Conservation (phyloP, 2,113 vertebrate genomes). For the Galeopterus variegatus region DNA sequence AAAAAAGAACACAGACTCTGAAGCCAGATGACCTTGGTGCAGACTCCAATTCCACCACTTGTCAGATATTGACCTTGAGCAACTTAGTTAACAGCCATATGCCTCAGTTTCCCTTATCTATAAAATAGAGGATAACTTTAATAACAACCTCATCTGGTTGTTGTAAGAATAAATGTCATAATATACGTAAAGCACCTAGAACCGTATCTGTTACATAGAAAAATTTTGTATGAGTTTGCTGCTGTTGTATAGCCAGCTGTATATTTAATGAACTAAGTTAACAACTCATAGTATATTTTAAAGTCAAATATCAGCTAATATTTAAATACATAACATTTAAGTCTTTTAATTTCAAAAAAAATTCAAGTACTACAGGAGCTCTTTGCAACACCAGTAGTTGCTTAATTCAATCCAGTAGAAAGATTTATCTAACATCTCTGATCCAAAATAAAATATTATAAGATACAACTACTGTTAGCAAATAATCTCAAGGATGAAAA, state of each 20-base stretch:
- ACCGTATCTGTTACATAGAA: neutral
- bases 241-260: neutral
- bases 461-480: neutral
- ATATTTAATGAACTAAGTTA: neutral
- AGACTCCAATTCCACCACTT: neutral
- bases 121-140: neutral
- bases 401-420: neutral
- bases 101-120: neutral
- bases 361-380: neutral
- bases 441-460: neutral
- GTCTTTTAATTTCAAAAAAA: neutral
- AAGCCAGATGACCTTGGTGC: neutral
- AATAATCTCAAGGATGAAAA: neutral
- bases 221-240: neutral
- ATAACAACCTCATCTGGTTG: neutral
- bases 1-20: constrained; percentile 19
- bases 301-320: neutral
- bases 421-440: neutral
- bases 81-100: neutral
- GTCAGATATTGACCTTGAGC: neutral
- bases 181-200: neutral
- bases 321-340: constrained; percentile 16
- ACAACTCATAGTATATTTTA: constrained; percentile 1
- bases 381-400: neutral
- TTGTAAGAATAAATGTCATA: neutral